Conservation (phyloP, 2,888 invertebrate species). For the Petrolisthes cinctipes region DNA sequence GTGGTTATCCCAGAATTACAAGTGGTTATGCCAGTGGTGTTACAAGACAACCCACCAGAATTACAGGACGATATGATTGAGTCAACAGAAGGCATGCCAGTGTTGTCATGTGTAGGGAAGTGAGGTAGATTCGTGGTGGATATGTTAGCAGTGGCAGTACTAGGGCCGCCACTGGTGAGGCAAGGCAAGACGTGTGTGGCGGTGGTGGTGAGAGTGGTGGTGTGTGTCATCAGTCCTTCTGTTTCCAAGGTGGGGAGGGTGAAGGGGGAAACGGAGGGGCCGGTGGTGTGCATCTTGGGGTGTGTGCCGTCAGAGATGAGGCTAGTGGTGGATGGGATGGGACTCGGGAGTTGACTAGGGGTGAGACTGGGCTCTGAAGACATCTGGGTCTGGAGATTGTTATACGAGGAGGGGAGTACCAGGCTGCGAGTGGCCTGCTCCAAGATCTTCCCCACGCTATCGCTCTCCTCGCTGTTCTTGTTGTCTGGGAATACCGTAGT, state of each 20-base stretch:
- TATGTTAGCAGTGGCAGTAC: neutral
- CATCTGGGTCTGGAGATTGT: slow-evolving; percentile 13
- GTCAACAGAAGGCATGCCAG: slow-evolving; percentile 1
- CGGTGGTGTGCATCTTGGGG: neutral
- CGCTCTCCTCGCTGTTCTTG: neutral
- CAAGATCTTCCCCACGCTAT: slow-evolving; percentile 19
- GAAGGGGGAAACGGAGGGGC: neutral
- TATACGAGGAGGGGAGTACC: neutral
- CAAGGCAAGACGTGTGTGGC: slow-evolving; percentile 1
- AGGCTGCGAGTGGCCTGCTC: slow-evolving; percentile 26
- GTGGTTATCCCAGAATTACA: neutral
- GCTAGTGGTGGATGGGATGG: neutral
- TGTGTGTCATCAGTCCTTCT: neutral
- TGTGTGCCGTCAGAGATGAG: neutral
- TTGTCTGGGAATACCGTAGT: neutral
- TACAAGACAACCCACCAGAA: neutral
- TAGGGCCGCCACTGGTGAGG: slow-evolving; percentile 16
- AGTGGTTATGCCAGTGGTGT: neutral
- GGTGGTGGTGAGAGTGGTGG: slow-evolving; percentile 5
- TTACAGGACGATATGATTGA: neutral
- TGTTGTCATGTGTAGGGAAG: slow-evolving; percentile 26
- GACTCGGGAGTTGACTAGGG: slow-evolving; percentile 20
- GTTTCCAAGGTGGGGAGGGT: neutral
- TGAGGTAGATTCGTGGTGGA: slow-evolving; percentile 20
- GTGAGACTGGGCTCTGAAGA: slow-evolving; percentile 4